Percentiles rank a stretch among this genome's conserved stretches.
These are phyloP conservation scores for Sebastes vulpes DNA, from an alignment of 2,797 vertebrate genomes.

Conservation along the genomic window DNA sequence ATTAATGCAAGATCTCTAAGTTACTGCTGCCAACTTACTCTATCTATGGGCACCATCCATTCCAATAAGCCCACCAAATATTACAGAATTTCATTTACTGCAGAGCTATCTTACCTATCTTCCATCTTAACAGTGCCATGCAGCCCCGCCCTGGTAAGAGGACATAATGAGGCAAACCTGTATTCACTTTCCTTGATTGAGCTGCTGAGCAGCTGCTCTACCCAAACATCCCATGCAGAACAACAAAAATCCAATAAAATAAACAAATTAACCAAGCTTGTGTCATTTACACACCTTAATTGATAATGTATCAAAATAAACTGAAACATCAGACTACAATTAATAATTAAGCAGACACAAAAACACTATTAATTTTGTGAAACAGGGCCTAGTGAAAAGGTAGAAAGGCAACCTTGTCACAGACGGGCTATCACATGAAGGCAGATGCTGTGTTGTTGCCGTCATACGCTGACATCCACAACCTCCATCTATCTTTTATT, in stretches of 20 bases:
- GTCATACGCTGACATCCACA: neutral
- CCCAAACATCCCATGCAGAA: neutral
- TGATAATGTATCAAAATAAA: neutral
- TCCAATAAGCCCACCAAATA: neutral
- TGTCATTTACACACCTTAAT: neutral
- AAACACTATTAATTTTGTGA: neutral
- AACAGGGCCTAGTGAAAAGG: neutral
- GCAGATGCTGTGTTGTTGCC: conserved; percentile 23
- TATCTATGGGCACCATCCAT: neutral
- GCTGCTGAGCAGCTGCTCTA: neutral
- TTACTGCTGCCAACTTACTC: neutral
- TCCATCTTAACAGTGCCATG: neutral
- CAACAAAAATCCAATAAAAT: neutral
- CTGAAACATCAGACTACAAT: neutral
- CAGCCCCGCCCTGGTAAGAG: neutral
- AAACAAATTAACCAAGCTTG: neutral
- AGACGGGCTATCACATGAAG: conserved; percentile 17
- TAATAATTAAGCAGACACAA: neutral
- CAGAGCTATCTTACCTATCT: neutral
- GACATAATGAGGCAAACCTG: neutral
- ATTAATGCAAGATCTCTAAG: neutral
- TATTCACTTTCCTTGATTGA: too few relatives aligned
- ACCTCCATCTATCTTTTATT: conserved; percentile 33
- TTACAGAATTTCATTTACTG: neutral
- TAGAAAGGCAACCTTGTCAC: neutral